Conservation (phyloP, 2,113 vertebrate species). For the Gymnobelideus leadbeateri region DNA sequence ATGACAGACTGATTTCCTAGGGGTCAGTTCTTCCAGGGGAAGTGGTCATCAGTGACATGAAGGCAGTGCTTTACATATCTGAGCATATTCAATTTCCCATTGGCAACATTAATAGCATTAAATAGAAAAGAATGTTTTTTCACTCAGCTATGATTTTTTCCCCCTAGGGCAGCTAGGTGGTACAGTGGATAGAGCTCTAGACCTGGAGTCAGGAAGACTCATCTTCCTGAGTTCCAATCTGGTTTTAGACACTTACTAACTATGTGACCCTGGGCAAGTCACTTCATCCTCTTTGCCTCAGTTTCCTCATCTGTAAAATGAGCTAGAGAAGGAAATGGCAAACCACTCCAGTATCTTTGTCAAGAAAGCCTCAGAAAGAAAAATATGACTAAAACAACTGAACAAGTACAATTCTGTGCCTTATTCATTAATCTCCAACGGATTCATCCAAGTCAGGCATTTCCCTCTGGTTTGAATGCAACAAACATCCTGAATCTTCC, state of each 20-base stretch:
- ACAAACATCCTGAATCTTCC: not conserved
- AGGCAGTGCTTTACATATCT: not conserved
- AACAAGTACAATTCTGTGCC: not conserved
- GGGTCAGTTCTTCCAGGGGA: not conserved
- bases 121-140: not conserved
- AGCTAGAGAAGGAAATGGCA: not conserved
- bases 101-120: constrained; percentile 15
- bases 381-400: not conserved
- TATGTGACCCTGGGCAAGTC: not conserved
- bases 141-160: constrained; percentile 11
- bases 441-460: not conserved
- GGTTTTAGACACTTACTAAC: not conserved
- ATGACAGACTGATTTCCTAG: not conserved
- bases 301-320: not conserved
- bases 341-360: not conserved
- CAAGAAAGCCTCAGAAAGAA: not conserved
- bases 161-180: not conserved
- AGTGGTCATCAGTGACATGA: constrained; percentile 6
- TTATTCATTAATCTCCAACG: constrained; percentile 5
- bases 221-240: not conserved
- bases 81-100: constrained; percentile 12
- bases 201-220: not conserved
- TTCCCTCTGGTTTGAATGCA: too few species aligned
- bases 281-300: not conserved
- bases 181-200: not conserved